Conservation (phyloP, 23 tunicate genomes). For the Pegea sp. region DNA sequence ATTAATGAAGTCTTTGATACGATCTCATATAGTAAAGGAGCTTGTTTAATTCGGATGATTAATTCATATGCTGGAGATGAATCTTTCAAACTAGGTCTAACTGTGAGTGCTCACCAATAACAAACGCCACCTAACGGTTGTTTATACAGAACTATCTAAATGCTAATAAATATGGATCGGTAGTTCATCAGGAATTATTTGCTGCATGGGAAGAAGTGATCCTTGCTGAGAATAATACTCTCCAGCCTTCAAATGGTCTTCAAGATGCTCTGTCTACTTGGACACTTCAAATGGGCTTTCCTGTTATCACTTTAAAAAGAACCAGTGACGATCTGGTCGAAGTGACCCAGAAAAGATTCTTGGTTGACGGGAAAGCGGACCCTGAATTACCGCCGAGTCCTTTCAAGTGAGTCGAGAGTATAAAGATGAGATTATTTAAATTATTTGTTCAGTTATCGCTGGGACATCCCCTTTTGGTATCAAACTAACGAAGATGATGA, state of each 20-base stretch:
- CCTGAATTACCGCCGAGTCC: conserved; percentile 22
- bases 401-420: conserved; percentile 6
- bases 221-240: not conserved
- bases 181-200: conserved; percentile 23
- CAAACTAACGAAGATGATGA: no score
- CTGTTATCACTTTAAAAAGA: conserved; percentile 14
- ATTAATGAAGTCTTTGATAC: conserved; percentile 34
- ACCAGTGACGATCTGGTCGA: not conserved
- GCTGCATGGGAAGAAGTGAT: conserved; percentile 35
- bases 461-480: conserved; percentile 19
- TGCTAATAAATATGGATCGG: conserved; percentile 20
- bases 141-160: conserved; percentile 20
- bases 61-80: conserved; percentile 31
- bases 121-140: not conserved
- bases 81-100: conserved; percentile 23
- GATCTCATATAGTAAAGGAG: conserved; percentile 46
- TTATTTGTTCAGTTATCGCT: conserved; percentile 1
- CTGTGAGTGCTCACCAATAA: conserved; percentile 8
- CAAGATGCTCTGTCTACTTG: conserved; percentile 24
- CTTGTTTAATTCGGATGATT: conserved; percentile 49
- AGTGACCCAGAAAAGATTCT: conserved; percentile 31
- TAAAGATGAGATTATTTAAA: not conserved
- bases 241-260: conserved; percentile 10
- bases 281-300: conserved; percentile 69
- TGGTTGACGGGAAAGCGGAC: conserved; percentile 28